Base-by-base conservation (phyloP, 2,888 invertebrate species). In the Deilephila elpenor region DNA sequence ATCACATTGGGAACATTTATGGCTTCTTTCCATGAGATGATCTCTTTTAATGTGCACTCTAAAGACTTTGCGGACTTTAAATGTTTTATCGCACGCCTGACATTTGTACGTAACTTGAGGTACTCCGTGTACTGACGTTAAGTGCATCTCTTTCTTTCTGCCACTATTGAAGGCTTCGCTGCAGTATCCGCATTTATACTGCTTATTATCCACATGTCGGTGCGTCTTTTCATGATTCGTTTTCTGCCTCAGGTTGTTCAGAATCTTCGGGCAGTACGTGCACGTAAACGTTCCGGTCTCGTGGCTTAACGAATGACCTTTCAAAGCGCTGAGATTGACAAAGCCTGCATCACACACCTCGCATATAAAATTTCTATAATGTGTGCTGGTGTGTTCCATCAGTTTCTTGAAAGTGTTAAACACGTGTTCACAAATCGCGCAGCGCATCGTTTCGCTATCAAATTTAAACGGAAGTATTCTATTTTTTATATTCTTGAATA, bases 1-100 rank as follows among this genome's bases (percentile, higher is more conserved):
- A 17, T 87, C 80, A 60, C 91, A 91, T 6, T 84, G 74, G 0
- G 74, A 74, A 59, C 91, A 91, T 0, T 81, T 84, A 56, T 89
- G 86, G 29, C 84, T 82, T 53, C 88, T 80, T 74, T 90, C 88
- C 85, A 88, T 77, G 17, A 91, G 78, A 74, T 91, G 91, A 5
- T 89, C 86, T n/a, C 87, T 84, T 29, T 86, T 87, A 0, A 87
- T 84, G 59, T 91, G 91, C 0, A 85, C 71, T 8, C 87, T 80
- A 75, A 89, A 82, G 0, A 86, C 83, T 44, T 86, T 82, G 32
- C 87, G 84, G 0, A 83, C 85, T 0, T 82, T 82, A 62, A 89
- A 91, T 6, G 79, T 84, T 20, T 86, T 80, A 3, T 88, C 89
- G 64, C 91, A 91, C 4, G 88, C 88, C 32, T 85, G 83, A 71